These are phyloP conservation scores for Leptatherina wallacei DNA, from an alignment of 2,797 vertebrate species.

Conservation along the genomic window DNA sequence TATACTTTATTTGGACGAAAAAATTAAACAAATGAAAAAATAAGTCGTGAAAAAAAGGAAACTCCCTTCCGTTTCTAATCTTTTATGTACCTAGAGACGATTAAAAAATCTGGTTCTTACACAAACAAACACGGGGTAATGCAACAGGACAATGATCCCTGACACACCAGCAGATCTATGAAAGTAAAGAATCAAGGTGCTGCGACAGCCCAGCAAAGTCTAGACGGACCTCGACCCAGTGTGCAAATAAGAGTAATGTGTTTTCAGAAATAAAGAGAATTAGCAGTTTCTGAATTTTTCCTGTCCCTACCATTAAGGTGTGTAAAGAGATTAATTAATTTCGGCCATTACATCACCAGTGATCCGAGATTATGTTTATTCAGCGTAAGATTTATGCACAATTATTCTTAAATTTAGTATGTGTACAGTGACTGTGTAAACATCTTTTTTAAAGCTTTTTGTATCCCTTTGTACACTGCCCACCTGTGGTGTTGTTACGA, in stretches of 20 bases:
- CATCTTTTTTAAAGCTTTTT: conserved; percentile 9
- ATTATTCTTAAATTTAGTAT: conserved; percentile 7
- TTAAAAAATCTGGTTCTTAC: background rate
- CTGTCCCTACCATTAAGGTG: background rate
- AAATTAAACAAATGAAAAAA: no score
- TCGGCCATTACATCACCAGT: conserved; percentile 1
- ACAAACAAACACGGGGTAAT: background rate
- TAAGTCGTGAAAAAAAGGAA: no score
- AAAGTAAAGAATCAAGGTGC: background rate
- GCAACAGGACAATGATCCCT: background rate
- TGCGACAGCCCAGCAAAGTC: background rate
- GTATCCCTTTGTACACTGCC: conserved; percentile 3
- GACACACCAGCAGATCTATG: background rate
- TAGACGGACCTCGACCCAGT: no score
- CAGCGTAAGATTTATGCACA: background rate
- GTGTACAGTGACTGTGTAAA: conserved; percentile 1
- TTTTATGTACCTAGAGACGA: background rate
- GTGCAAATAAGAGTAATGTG: background rate
- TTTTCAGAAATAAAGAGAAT: background rate
- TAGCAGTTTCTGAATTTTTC: background rate
- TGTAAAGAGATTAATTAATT: background rate
- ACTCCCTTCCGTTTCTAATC: no score
- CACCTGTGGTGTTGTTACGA: conserved; percentile 12
- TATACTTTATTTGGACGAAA: no score
- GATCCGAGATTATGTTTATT: conserved; percentile 12